These are phyloP conservation scores for Chondrilla cf. caribensis DNA, from an alignment of 37 sponge, comb jelly and placozoan genomes.

Conservation along the genomic window DNA sequence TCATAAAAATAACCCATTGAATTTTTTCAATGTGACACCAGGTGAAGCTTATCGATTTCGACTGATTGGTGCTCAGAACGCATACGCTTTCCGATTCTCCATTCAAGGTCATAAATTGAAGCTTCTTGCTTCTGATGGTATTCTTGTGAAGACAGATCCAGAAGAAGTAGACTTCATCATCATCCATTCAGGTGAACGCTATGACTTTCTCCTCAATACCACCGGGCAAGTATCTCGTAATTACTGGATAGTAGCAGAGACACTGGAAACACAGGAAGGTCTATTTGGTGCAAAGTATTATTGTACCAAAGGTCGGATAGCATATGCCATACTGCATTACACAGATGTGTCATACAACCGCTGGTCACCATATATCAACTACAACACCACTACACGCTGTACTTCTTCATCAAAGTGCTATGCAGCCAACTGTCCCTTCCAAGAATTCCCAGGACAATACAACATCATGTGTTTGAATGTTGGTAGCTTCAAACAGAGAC, in stretches of 20 bases:
- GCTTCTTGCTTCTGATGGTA: conserved; percentile 66
- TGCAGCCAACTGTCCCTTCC: conserved; percentile 75
- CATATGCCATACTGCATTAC: conserved; percentile 12
- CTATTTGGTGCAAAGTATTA: background rate
- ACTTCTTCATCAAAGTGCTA: background rate
- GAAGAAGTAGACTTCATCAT: conserved; percentile 68
- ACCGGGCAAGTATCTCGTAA: conserved; percentile 17
- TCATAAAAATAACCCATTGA: background rate
- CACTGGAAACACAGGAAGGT: conserved; percentile 36
- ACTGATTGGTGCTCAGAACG: conserved; percentile 74
- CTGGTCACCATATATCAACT: background rate
- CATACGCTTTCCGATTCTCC: conserved; percentile 62
- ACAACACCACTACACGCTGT: background rate
- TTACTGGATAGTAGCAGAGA: conserved; percentile 69
- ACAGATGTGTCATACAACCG: too few species aligned
- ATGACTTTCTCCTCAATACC: conserved; percentile 66
- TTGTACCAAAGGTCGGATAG: background rate
- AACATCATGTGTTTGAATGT: conserved; percentile 48
- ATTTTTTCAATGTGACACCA: background rate
- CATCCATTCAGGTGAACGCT: conserved; percentile 79
- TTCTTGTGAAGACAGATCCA: conserved; percentile 20
- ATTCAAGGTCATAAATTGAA: conserved; percentile 62
- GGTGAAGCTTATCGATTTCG: conserved; percentile 59
- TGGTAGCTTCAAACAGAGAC: conserved; percentile 2
- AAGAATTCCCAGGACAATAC: conserved; percentile 21